These are phyloP conservation scores for Thumatha senex DNA, from an alignment of 2,888 invertebrate species.

Conservation along the genomic window DNA sequence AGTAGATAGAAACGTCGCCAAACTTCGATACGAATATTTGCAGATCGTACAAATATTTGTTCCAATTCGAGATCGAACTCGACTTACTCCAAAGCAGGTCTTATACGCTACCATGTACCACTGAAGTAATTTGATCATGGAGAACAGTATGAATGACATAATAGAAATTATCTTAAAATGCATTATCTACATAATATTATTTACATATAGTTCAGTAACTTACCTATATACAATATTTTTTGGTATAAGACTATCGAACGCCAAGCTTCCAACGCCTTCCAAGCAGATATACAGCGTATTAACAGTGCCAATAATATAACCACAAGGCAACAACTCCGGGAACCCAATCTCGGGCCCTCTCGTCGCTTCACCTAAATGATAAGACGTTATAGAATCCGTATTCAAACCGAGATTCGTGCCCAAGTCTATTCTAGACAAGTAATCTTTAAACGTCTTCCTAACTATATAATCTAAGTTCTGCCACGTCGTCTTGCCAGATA, in stretches of 20 bases:
- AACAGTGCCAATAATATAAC: constrained; percentile 95
- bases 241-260: constrained; percentile 97
- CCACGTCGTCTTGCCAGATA: constrained; percentile 97
- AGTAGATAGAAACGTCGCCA: too few relatives aligned
- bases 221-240: constrained; percentile 96
- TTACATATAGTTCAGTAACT: not conserved
- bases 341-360: constrained; percentile 90
- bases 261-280: constrained; percentile 92
- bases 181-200: too few relatives aligned
- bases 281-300: constrained; percentile 95
- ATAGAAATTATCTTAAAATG: too few relatives aligned
- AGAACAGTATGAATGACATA: too few relatives aligned
- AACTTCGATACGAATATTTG: too few relatives aligned
- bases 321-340: constrained; percentile 96
- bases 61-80: too few relatives aligned
- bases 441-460: constrained; percentile 96
- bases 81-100: too few relatives aligned
- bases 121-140: too few relatives aligned
- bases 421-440: constrained; percentile 95
- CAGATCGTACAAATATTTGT: too few relatives aligned
- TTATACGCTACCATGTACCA: too few relatives aligned
- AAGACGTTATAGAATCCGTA: constrained; percentile 95
- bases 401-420: constrained; percentile 93
- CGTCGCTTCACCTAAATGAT: constrained; percentile 96
- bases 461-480: constrained; percentile 96